A percentile compares a stretch with the other conserved stretches of the same genome.
These are phyloP conservation scores for Eupleurogrammus muticus DNA, from an alignment of 2,797 vertebrate species.

Conservation along the genomic window DNA sequence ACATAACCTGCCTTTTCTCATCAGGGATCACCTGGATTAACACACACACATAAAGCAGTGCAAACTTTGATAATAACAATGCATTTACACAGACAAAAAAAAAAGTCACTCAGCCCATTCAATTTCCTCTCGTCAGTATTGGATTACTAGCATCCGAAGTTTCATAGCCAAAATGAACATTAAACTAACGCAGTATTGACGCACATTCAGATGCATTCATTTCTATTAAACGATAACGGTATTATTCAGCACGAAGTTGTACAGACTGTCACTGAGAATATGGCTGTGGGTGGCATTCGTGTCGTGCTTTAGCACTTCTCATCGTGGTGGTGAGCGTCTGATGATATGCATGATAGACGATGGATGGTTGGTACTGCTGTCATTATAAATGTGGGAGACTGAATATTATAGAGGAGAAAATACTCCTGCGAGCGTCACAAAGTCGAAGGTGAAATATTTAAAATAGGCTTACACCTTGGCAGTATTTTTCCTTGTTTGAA, in stretches of 20 bases:
- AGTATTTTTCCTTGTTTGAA: constrained; percentile 58
- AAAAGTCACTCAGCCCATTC: constrained; percentile 5
- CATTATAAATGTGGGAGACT: constrained; percentile 38
- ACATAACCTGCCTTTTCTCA: constrained; percentile 42
- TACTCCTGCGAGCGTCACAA: constrained; percentile 38
- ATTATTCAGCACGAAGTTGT: constrained; percentile 58
- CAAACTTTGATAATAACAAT: constrained; percentile 43
- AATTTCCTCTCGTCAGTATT: constrained; percentile 24
- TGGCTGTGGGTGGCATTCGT: constrained; percentile 41
- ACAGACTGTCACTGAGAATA: constrained; percentile 56
- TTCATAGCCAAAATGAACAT: constrained; percentile 46
- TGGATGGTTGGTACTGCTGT: constrained; percentile 49
- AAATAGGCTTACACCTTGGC: constrained; percentile 24
- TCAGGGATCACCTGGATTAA: constrained; percentile 36
- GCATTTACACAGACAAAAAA: constrained; percentile 29
- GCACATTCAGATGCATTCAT: constrained; percentile 34
- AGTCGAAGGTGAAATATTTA: constrained; percentile 30
- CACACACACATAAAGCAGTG: constrained; percentile 24
- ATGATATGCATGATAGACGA: constrained; percentile 53
- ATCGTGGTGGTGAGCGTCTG: constrained; percentile 44
- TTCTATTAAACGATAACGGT: constrained; percentile 51
- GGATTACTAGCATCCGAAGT: constrained; percentile 35
- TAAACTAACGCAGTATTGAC: constrained; percentile 32
- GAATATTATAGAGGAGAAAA: constrained; percentile 35
- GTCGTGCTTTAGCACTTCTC: constrained; percentile 48